Conservation (phyloP, 2,113 vertebrate genomes). For the Perca schrenkii region DNA sequence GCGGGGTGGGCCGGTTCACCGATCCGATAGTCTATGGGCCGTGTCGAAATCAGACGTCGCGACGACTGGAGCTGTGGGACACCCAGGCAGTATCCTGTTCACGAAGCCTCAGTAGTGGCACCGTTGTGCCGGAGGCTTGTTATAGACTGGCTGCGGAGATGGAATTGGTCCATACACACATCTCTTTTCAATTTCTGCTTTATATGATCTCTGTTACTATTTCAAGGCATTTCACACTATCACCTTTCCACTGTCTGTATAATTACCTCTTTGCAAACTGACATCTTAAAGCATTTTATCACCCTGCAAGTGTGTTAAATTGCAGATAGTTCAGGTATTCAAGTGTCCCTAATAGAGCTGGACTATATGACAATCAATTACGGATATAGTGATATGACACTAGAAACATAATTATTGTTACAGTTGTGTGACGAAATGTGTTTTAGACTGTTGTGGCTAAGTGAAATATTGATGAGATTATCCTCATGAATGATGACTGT, state of each 20-base stretch:
- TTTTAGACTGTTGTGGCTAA: background rate
- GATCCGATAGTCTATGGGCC: background rate
- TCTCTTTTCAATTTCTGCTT: background rate
- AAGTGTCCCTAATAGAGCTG: background rate
- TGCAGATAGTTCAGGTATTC: background rate
- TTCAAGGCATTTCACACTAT: background rate
- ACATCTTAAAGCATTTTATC: background rate
- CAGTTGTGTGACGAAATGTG: background rate
- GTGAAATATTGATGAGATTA: background rate
- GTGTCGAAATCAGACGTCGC: constrained; percentile 48
- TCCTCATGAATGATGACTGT: background rate
- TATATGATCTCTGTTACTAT: background rate
- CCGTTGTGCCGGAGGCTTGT: constrained; percentile 24
- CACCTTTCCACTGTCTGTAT: background rate
- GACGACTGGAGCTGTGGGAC: constrained; percentile 39
- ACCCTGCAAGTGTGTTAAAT: background rate
- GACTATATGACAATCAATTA: background rate
- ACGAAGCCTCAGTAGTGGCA: constrained; percentile 28
- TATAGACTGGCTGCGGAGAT: constrained; percentile 42
- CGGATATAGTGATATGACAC: too few species aligned
- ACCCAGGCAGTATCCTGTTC: constrained; percentile 13
- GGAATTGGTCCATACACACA: background rate
- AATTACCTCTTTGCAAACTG: background rate
- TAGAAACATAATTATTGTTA: background rate
- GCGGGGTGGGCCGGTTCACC: constrained; percentile 22